These are phyloP conservation scores for Cheilosia soror DNA, from an alignment of 2,888 invertebrate genomes.

Conservation along the genomic window DNA sequence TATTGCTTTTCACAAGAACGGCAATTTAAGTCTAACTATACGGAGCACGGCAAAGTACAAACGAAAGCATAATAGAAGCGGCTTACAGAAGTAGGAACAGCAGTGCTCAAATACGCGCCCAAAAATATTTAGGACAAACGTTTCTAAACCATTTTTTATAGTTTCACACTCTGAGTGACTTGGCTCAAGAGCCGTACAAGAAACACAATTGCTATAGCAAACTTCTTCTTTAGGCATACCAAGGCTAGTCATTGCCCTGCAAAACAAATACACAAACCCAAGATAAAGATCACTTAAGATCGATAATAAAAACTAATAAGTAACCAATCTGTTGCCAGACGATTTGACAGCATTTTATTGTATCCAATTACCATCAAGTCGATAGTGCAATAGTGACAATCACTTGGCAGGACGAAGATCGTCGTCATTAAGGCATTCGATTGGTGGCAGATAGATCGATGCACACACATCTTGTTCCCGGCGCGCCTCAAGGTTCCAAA, in stretches of 20 bases:
- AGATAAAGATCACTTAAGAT: conserved; percentile 4
- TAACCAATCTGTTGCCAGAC: conserved; percentile 41
- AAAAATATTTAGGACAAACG: too few species aligned
- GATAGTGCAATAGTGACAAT: conserved; percentile 29
- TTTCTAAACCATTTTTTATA: too few species aligned
- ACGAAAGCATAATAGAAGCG: too few species aligned
- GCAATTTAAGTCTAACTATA: too few species aligned
- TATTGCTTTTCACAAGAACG: too few species aligned
- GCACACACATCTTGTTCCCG: conserved; percentile 21
- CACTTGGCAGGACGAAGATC: conserved; percentile 7
- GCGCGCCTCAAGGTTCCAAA: conserved; percentile 37
- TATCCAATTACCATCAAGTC: conserved; percentile 44
- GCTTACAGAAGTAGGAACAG: too few species aligned
- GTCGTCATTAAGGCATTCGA: conserved; percentile 29
- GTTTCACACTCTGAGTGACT: too few species aligned
- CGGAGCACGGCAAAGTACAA: too few species aligned
- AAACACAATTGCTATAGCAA: neutral
- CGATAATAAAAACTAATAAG: conserved; percentile 27
- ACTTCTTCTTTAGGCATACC: neutral
- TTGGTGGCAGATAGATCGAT: conserved; percentile 38
- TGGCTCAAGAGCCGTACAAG: too few species aligned
- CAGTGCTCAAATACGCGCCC: too few species aligned
- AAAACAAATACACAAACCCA: neutral
- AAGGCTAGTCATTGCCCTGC: neutral
- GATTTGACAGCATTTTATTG: conserved; percentile 54